Evolutionary conservation across 2,888 invertebrate species (phyloP), one percentile per base, ranked within the genome.

Genomic region (Drosophila ustulata): DNA sequence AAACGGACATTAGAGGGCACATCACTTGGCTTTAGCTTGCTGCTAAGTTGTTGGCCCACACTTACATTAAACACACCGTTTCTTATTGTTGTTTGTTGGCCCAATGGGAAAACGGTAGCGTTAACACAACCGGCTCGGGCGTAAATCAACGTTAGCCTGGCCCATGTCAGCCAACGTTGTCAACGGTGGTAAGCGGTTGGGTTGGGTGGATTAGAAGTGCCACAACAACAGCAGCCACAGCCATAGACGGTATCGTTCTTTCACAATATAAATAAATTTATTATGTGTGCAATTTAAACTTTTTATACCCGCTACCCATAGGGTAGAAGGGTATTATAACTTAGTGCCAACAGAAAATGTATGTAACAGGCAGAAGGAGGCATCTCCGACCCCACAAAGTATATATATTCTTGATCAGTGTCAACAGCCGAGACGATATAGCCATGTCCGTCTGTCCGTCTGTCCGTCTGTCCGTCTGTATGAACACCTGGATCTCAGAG

Each of bases 211-310:
- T 61, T 56, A 56, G 25, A 63, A 63, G 32, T 32, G 13, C 23
- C 37, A 11, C 41, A 59, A 25, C 28, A 9, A 28, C 13, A 52
- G 5, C 11, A 9, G n/a, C 30, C 13, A 37, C 52, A 47, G 45
- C 46, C 32, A 6, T 9, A 3, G 37, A 57, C 62, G 63, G 62
- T 67, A 74, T 76, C 56, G 65, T 49, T 69, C 58, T 59, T 52
- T 50, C 52, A 47, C 65, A 75, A 65, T 37, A 66, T 67, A 74
- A 74, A 71, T 79, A 74, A 80, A 82, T 76, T 82, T 79, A 76
- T 82, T 70, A 82, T 84, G 76, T 82, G 82, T 80, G 82, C 78
- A 85, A 83, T 85, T 82, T 83, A 80, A 85, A 82, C 78, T 83
- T 82, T 68, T 71, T n/a, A n/a, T n/a, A n/a, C n/a, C n/a, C n/a